These are phyloP conservation scores for Amiota mariae DNA, from an alignment of 2,888 invertebrate genomes.

Conservation along the genomic window DNA sequence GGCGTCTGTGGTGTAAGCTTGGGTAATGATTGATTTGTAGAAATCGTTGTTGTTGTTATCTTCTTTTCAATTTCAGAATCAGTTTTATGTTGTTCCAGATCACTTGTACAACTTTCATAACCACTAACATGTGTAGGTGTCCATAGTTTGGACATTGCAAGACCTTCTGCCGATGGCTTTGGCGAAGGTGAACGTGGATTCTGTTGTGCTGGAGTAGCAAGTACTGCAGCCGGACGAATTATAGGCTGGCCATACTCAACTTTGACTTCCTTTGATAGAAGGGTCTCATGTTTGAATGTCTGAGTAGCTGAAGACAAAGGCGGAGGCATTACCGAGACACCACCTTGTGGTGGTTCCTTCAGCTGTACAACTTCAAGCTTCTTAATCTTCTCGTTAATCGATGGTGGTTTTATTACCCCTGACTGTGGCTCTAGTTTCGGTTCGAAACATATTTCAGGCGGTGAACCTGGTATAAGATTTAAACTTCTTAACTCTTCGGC, in stretches of 20 bases:
- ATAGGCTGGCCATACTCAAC: constrained; percentile 71
- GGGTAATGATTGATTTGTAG: constrained; percentile 8
- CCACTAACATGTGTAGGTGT: constrained; percentile 70
- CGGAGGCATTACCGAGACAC: constrained; percentile 75
- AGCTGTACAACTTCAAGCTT: constrained; percentile 77
- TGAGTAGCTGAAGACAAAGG: constrained; percentile 51
- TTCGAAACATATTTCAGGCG: constrained; percentile 80
- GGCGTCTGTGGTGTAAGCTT: constrained; percentile 59
- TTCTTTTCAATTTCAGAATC: constrained; percentile 49
- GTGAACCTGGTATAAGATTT: constrained; percentile 80
- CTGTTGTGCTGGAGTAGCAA: constrained; percentile 64
- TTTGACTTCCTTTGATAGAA: constrained; percentile 63
- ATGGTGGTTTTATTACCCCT: constrained; percentile 67
- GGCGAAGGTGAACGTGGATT: constrained; percentile 74
- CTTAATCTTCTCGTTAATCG: constrained; percentile 77
- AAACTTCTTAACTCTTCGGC: constrained; percentile 73
- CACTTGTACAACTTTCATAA: constrained; percentile 56
- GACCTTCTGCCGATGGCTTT: constrained; percentile 78
- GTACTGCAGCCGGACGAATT: constrained; percentile 70
- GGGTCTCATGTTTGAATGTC: constrained; percentile 62
- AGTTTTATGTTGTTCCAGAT: constrained; percentile 55
- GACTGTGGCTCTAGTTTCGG: constrained; percentile 74
- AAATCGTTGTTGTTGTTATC: constrained; percentile 56
- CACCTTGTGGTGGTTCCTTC: constrained; percentile 76
- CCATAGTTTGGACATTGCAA: constrained; percentile 82